Conservation (phyloP, 2,888 invertebrate genomes). For the Trichogramma evanescens region DNA sequence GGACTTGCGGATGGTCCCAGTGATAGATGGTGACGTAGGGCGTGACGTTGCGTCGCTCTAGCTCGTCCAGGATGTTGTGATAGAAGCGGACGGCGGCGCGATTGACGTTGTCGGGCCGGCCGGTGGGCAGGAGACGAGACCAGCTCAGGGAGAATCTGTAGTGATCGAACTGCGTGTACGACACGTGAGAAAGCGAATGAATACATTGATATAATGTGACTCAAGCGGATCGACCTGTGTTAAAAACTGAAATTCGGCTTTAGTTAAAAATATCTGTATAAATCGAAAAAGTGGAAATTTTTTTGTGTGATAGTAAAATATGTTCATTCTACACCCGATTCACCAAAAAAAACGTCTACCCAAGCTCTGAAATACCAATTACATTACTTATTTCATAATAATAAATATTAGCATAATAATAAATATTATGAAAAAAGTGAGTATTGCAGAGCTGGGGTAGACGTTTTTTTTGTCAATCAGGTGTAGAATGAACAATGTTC, state of each 20-base stretch:
- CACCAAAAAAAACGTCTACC: background rate
- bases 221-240: too few relatives aligned
- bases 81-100: constrained; percentile 59
- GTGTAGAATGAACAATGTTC: too few relatives aligned
- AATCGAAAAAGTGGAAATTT: too few relatives aligned
- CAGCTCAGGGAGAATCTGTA: constrained; percentile 62
- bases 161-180: constrained; percentile 24
- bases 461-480: too few relatives aligned
- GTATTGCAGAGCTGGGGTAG: too few relatives aligned
- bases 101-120: constrained; percentile 51
- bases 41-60: constrained; percentile 51
- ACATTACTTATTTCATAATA: too few relatives aligned
- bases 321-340: background rate
- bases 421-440: too few relatives aligned
- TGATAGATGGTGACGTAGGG: constrained; percentile 62
- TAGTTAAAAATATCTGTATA: too few relatives aligned
- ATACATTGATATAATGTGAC: background rate
- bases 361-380: too few relatives aligned
- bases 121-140: constrained; percentile 61
- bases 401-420: too few relatives aligned
- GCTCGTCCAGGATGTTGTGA: constrained; percentile 54
- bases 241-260: too few relatives aligned
- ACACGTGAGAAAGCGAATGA: background rate
- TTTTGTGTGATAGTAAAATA: too few relatives aligned
- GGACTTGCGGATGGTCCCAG: constrained; percentile 58